Evolutionary conservation across 2,113 vertebrate genomes (phyloP), one percentile per base, ranked within the genome.

Genomic region (Melospiza melodia): DNA sequence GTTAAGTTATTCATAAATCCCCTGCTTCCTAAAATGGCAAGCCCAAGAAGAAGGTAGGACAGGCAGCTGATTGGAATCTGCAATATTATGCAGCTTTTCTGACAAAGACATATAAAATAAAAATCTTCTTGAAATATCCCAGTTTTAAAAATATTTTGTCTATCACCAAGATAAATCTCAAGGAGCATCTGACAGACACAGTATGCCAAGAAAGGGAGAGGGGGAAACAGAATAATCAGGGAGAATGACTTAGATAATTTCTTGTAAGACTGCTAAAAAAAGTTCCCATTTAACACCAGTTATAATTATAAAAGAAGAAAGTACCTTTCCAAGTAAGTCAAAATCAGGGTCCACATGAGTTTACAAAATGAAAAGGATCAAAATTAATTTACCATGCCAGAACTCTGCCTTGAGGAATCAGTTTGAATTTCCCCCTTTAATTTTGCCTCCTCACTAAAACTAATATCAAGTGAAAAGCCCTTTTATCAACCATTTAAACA

Each of bases 91-190:
- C 92, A 95, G 93, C 76, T 91, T 95, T 90, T 63, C 76, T 79
- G 84, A 91, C 79, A 94, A 96, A 96, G 84, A 89, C 52, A 73
- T 30, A 90, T 76, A 87, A 94, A 94, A 92, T 85, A 77, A 94
- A 97, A 95, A 91, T 82, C 82, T 84, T 83, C 95, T 93, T 63
- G 83, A 95, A 96, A 95, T 92, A 96, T 79, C 84, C 87, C 87
- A 95, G 93, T 82, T 96, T 96, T 88, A 87, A 94, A 95, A 95
- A 96, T 92, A 95, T 95, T 87, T 92, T 94, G 65, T 85, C 87
- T 93, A 82, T 73, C 91, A 86, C 95, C 74, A 71, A 85, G 82
- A 83, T 91, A 94, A 95, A 85, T 93, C 87, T 85, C 92, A 75
- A 90, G 80, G 93, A 94, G 88, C 95, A 96, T 69, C 89, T 96